Conservation (phyloP, 2,113 vertebrate genomes). For the Octodon degus region DNA sequence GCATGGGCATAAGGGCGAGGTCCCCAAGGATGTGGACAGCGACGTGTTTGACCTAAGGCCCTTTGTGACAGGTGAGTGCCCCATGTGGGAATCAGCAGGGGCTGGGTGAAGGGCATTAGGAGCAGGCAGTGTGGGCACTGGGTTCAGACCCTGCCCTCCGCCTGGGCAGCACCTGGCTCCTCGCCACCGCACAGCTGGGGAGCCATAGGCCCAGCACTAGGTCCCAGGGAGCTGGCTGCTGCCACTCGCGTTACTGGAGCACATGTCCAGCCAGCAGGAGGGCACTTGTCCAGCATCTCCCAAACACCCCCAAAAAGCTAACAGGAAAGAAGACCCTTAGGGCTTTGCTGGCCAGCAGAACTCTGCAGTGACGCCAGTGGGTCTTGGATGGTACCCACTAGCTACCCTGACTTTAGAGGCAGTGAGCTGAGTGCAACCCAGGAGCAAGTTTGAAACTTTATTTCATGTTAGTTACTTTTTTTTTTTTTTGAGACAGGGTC, state of each 20-base stretch:
- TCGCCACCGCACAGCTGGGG: background rate
- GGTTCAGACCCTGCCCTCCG: background rate
- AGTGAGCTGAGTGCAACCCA: background rate
- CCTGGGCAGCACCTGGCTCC: background rate
- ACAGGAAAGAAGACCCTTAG: background rate
- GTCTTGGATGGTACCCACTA: accelerated
- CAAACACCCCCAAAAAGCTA: too few relatives aligned
- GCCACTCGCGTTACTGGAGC: background rate
- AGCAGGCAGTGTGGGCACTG: background rate
- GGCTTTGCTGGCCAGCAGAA: background rate
- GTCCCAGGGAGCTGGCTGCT: background rate
- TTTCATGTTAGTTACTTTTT: background rate
- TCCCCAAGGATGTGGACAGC: slow-evolving; percentile 79
- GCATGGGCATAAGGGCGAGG: slow-evolving; percentile 69
- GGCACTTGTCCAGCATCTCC: background rate
- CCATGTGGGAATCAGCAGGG: background rate
- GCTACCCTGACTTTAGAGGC: background rate
- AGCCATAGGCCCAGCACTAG: too few relatives aligned
- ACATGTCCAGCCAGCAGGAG: background rate
- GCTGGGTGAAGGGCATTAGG: background rate
- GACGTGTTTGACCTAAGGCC: slow-evolving; percentile 79
- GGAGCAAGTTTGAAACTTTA: background rate
- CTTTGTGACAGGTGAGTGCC: slow-evolving; percentile 89
- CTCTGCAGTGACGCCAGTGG: background rate
- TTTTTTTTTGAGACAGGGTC: background rate